Evolutionary conservation across 2,888 invertebrate genomes (phyloP), one percentile per base, ranked within the genome.

Genomic region (Drosophila maculinotata): DNA sequence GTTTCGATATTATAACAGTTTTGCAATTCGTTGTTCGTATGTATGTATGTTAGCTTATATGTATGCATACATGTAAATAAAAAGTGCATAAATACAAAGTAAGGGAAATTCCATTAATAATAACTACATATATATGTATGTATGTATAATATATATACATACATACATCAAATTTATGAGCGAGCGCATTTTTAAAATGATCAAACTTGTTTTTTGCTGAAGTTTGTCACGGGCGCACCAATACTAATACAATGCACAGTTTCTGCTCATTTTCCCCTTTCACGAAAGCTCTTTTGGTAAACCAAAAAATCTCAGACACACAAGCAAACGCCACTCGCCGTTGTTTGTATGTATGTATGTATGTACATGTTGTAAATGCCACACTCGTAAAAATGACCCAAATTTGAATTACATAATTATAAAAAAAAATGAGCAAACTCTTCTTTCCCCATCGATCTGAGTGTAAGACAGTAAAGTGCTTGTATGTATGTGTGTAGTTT

Each of bases 321-420:
- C 62, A 45, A 56, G 42, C 51, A 52, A 42, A 33, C 62, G 33
- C 39, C 59, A 63, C 47, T 63, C 65, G 68, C 45, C 57, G 49
- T 67, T 79, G 76, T 80, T 14, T 41, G 15, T 26, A 26, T 26
- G 15, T 35, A 14, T 35, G 33, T 31, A 12, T 33, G 15, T 45
- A 12, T 30, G 28, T 44, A 44, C 30, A 30, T 77, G 59, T 69
- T 85, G 86, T 82, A 82, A 85, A 79, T 70, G 77, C 73, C 85
- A 77, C 69, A 81, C 76, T 84, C 85, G 81, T 84, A 70, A 86
- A 82, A 82, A 70, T 82, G 82, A 82, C 82, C 82, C 81, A 82
- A 82, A 82, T 82, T 82, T 84, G 72, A 74, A 72, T 82, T 82
- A 84, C 84, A 82, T 87, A 82, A 82, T 72, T 65, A 69, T 71